These are phyloP conservation scores for Aphaenogaster floridana DNA, from an alignment of 1,140 invertebrate species.

Conservation along the genomic window DNA sequence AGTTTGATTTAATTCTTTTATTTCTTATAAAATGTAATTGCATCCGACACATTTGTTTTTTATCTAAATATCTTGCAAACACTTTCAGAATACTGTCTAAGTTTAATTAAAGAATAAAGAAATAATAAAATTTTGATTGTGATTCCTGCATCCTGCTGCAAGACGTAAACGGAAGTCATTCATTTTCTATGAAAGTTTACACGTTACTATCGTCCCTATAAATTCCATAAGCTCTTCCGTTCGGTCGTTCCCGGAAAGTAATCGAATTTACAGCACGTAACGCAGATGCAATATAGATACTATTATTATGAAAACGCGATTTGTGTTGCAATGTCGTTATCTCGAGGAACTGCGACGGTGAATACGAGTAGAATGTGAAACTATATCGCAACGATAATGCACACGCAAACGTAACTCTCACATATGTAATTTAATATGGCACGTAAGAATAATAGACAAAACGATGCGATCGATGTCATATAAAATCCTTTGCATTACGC, in stretches of 20 bases:
- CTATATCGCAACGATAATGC: not conserved
- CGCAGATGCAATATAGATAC: not conserved
- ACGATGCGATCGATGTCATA: not conserved
- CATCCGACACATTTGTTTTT: not conserved
- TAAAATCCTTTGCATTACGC: not conserved
- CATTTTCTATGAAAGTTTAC: not conserved
- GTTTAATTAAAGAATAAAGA: constrained; percentile 8
- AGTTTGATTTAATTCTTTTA: not conserved
- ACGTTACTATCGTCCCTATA: not conserved
- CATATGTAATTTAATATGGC: not conserved
- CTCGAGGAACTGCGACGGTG: constrained; percentile 3
- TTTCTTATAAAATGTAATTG: not conserved
- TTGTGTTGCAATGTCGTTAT: constrained; percentile 44
- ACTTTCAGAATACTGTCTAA: not conserved
- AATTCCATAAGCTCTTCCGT: constrained; percentile 2
- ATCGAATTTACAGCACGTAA: constrained; percentile 18
- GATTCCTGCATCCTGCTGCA: not conserved
- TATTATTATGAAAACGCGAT: constrained; percentile 33
- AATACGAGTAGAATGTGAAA: not conserved
- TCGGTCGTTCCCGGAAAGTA: not conserved
- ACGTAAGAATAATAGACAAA: not conserved
- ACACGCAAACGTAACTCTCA: not conserved
- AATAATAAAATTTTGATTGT: not conserved
- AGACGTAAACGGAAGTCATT: not conserved
- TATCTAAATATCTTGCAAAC: not conserved